A percentile compares a stretch with the other conserved stretches of the same genome.
Evolutionary conservation across 2,888 invertebrate species (phyloP).

Genomic region (Linnaemya tessellans): DNA sequence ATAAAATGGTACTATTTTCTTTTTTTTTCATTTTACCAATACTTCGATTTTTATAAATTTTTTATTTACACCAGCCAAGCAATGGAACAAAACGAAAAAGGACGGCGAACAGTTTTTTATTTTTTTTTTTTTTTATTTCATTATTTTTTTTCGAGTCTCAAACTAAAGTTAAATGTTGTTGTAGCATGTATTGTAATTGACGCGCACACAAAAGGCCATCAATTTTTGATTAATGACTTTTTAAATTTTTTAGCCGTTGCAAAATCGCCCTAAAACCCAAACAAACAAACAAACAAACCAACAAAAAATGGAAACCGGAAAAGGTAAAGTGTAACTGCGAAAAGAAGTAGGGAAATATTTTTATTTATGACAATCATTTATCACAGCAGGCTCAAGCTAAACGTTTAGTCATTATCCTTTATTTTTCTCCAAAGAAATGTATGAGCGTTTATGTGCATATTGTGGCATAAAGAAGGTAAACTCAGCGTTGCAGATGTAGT

Average conservation of each 20-base stretch:
- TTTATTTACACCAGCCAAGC: conserved; percentile 18
- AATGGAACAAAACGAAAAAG: conserved; percentile 25
- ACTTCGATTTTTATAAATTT: conserved; percentile 34
- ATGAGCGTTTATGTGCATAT: conserved; percentile 1
- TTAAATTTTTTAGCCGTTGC: conserved; percentile 70
- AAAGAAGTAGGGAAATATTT: conserved; percentile 65
- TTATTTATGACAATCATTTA: conserved; percentile 82
- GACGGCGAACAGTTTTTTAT: neutral
- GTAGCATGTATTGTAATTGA: conserved; percentile 54
- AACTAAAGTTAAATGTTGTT: conserved; percentile 48
- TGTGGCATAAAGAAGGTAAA: conserved; percentile 40
- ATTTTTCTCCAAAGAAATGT: conserved; percentile 18
- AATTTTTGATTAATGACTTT: conserved; percentile 74
- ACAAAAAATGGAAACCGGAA: neutral
- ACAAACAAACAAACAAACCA: neutral
- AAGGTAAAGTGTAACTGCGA: conserved; percentile 6
- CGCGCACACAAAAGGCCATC: conserved; percentile 60
- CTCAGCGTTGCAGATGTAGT: too few relatives aligned
- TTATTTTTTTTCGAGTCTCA: neutral
- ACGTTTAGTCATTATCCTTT: conserved; percentile 68
- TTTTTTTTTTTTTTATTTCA: too few relatives aligned
- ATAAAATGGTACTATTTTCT: conserved; percentile 59
- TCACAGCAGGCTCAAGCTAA: conserved; percentile 75
- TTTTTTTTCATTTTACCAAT: conserved; percentile 18
- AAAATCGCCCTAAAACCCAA: conserved; percentile 36